Conservation (phyloP, 1,140 invertebrate species). For the Apolygus lucorum region DNA sequence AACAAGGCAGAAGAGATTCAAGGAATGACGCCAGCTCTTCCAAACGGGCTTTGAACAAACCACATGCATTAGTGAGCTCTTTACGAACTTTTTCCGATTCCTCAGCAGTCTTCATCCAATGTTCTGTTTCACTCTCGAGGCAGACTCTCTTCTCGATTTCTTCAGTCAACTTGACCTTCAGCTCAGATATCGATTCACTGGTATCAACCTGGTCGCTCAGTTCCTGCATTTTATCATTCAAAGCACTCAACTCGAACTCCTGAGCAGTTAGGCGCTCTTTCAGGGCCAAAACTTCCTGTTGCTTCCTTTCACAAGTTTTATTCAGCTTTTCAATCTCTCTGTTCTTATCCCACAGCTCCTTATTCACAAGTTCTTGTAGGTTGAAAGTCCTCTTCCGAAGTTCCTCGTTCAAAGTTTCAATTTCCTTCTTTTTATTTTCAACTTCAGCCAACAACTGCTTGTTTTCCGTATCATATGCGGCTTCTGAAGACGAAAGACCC, state of each 20-base stretch:
- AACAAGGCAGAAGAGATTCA: constrained; percentile 48
- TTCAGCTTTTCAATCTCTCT: constrained; percentile 56
- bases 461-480: constrained; percentile 21
- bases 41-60: constrained; percentile 51
- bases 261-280: constrained; percentile 36
- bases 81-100: constrained; percentile 44
- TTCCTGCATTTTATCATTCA: constrained; percentile 38
- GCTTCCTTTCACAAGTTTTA: constrained; percentile 36
- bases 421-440: constrained; percentile 44
- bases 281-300: constrained; percentile 36
- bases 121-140: constrained; percentile 19
- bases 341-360: constrained; percentile 61
- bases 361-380: constrained; percentile 52
- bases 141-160: constrained; percentile 10
- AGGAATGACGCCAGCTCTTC: constrained; percentile 62
- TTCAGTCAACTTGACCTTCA: constrained; percentile 11
- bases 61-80: constrained; percentile 55
- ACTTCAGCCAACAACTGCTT: constrained; percentile 37
- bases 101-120: constrained; percentile 39
- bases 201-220: constrained; percentile 33
- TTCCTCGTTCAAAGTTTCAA: constrained; percentile 47
- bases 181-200: constrained; percentile 23
- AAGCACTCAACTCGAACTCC: constrained; percentile 37
- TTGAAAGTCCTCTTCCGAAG: constrained; percentile 53
- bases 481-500: not conserved